phyloP scores from a whole-genome alignment of 2,888 invertebrate species.

The Ectemnius lituratus region DNA sequence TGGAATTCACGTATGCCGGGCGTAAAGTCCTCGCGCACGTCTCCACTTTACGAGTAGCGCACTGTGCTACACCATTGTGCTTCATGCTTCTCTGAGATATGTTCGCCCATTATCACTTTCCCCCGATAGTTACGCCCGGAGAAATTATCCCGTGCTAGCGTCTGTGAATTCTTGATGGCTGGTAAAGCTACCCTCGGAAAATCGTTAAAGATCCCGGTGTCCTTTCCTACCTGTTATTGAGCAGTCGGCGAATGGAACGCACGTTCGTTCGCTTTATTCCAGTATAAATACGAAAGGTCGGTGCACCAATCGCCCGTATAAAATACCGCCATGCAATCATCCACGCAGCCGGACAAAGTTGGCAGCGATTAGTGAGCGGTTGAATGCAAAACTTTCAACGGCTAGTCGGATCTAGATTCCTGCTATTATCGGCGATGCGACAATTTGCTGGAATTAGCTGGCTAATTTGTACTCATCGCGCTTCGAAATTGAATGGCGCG shows the following conservation, averaged over 20 bases:
- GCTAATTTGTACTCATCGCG: constrained; percentile 61
- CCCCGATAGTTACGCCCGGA: constrained; percentile 21
- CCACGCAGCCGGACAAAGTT: not conserved
- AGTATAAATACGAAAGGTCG: no score
- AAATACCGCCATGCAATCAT: not conserved
- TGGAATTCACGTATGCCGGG: constrained; percentile 44
- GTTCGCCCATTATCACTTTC: constrained; percentile 30
- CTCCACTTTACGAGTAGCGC: constrained; percentile 35
- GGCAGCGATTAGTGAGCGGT: constrained; percentile 16
- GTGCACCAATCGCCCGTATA: no score
- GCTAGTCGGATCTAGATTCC: constrained; percentile 33
- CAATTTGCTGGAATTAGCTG: constrained; percentile 58
- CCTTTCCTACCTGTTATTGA: no score
- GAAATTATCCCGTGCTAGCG: no score
- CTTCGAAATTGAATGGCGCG: constrained; percentile 66
- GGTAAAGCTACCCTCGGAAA: no score
- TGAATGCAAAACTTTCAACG: constrained; percentile 53
- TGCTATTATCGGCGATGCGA: constrained; percentile 37
- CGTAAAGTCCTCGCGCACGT: constrained; percentile 14
- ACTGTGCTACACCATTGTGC: constrained; percentile 20
- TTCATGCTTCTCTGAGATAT: constrained; percentile 19
- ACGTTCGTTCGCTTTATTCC: no score
- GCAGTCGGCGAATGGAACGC: no score
- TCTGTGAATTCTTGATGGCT: no score
- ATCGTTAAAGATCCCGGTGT: no score